A percentile compares a stretch with the other conserved stretches of the same genome.
These are phyloP conservation scores for Agrypnia vestita DNA, from an alignment of 1,140 invertebrate species.

Conservation along the genomic window DNA sequence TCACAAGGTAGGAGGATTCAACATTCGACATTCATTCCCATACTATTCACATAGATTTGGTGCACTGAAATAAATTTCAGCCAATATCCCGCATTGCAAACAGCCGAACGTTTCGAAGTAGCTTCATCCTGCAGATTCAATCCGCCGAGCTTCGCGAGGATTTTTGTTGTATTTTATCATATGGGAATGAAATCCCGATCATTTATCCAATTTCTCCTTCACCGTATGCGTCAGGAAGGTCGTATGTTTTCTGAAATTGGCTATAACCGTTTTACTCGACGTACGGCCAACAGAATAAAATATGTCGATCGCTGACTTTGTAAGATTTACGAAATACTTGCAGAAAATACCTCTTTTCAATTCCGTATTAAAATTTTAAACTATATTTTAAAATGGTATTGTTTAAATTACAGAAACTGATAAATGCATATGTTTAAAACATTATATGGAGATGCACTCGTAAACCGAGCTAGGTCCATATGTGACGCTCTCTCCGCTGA, in stretches of 20 bases:
- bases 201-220: slow-evolving; percentile 18
- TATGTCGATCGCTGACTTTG: neutral
- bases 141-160: slow-evolving; percentile 7
- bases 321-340: too few relatives aligned
- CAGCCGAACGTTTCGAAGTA: neutral
- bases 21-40: too few relatives aligned
- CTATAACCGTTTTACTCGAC: slow-evolving; percentile 1
- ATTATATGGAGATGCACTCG: too few relatives aligned
- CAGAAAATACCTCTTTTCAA: too few relatives aligned
- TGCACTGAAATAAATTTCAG: neutral
- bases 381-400: too few relatives aligned
- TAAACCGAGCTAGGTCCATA: too few relatives aligned
- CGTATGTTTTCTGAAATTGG: slow-evolving; percentile 25
- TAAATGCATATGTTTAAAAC: too few relatives aligned
- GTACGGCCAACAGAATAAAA: neutral
- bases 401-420: too few relatives aligned
- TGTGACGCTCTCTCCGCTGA: too few relatives aligned
- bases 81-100: neutral
- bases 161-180: slow-evolving; percentile 37
- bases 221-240: neutral
- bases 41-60: too few relatives aligned
- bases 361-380: too few relatives aligned
- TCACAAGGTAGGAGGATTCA: too few relatives aligned
- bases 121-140: slow-evolving; percentile 3
- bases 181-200: slow-evolving; percentile 23